Base-by-base conservation (phyloP, 2,888 invertebrate species). In the Drosophila picticornis region DNA sequence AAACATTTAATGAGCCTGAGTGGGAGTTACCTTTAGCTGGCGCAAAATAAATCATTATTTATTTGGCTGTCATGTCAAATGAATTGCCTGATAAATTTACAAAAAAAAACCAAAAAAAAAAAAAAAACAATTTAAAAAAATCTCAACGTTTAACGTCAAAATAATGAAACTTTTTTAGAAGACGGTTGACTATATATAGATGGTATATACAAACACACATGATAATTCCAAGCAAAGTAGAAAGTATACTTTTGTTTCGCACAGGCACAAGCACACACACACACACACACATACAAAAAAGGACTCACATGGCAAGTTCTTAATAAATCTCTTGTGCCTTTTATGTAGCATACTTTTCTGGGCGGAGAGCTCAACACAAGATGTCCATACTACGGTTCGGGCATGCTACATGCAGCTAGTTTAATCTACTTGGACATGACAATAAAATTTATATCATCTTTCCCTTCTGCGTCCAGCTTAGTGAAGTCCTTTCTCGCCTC, bases 391-490 rank as follows among this genome's bases (percentile, higher is more conserved):
- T 64, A 46, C 55, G 52, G 29, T 38, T 13, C n/a, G 38, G 27
- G 56, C n/a, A 38, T 13, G 56, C 13, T 58, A 73, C 72, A 81
- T 86, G 83, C 75, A 88, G 90, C 88, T 85, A 89, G 88, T 90
- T 88, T 89, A 89, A 89, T 89, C 89, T 90, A 88, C 90, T 90
- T 86, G 89, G 89, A 90, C 86, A 90, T 90, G 90, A 90, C 89
- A 90, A 86, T 88, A 86, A 89, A 90, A 90, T 90, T 80, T 89
- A 89, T 90, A 89, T 88, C 88, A 85, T 88, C 81, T 83, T 80
- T 77, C 57, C 77, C 72, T 68, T 79, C 72, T 52, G 63, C 69
- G 40, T 43, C 19, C 77, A 77, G 86, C 84, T 86, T 86, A 86
- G 89, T 81, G 75, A 88, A 86, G 83, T 87, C 85, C 84, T 80